Conservation (phyloP, 1,140 invertebrate genomes). For the Lutraria rhynchaena region DNA sequence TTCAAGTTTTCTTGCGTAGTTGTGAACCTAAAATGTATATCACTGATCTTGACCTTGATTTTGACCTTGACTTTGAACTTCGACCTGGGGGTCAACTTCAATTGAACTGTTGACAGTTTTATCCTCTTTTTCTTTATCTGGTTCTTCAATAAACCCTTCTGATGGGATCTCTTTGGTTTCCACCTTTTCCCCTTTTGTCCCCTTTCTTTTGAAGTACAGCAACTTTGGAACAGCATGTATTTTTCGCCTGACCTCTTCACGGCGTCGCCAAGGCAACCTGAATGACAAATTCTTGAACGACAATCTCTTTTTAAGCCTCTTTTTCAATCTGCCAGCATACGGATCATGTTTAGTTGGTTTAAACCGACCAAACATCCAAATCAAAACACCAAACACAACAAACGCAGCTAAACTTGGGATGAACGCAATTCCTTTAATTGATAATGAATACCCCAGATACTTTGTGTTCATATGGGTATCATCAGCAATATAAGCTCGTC, state of each 20-base stretch:
- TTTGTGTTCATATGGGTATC: slow-evolving; percentile 84
- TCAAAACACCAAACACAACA: slow-evolving; percentile 82
- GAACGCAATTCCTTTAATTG: slow-evolving; percentile 83
- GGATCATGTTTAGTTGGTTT: slow-evolving; percentile 78
- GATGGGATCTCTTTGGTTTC: slow-evolving; percentile 41
- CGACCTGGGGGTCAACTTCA: background rate
- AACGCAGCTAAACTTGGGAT: slow-evolving; percentile 82
- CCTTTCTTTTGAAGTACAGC: slow-evolving; percentile 53
- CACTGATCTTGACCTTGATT: slow-evolving; percentile 8
- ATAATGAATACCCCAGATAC: slow-evolving; percentile 82
- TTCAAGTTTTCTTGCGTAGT: too few relatives aligned
- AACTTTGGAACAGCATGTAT: slow-evolving; percentile 64
- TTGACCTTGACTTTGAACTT: slow-evolving; percentile 5
- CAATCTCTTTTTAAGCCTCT: slow-evolving; percentile 69
- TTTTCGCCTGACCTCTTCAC: slow-evolving; percentile 56
- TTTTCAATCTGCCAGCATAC: slow-evolving; percentile 79
- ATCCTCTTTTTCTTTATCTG: slow-evolving; percentile 6
- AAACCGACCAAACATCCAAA: slow-evolving; percentile 83
- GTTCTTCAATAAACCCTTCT: slow-evolving; percentile 32
- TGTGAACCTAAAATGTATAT: too few relatives aligned
- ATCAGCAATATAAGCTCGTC: slow-evolving; percentile 77
- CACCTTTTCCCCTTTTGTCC: slow-evolving; percentile 15
- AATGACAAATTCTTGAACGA: slow-evolving; percentile 54
- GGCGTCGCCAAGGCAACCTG: slow-evolving; percentile 35
- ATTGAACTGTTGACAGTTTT: background rate